A percentile compares a stretch with the other conserved stretches of the same genome.
phyloP scores from a whole-genome alignment of 2,113 vertebrate genomes.

The Erinaceus europaeus region DNA sequence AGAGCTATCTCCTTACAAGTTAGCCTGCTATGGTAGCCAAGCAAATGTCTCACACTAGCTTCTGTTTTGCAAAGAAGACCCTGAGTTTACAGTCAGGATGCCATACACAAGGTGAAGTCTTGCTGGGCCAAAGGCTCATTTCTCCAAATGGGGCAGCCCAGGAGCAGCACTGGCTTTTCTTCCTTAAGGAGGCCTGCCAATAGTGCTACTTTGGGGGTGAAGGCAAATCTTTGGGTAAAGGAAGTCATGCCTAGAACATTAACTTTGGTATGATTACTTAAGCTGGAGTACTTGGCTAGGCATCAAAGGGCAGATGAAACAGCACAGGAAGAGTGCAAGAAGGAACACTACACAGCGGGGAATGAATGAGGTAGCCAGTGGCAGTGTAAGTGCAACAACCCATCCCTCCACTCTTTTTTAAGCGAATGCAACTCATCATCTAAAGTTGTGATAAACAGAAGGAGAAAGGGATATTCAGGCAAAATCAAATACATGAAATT shows the following conservation, averaged over 20 bases:
- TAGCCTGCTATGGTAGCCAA: not conserved
- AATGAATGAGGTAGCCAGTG: not conserved
- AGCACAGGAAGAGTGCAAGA: not conserved
- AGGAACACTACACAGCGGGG: not conserved
- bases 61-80: not conserved
- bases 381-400: rapidly evolving
- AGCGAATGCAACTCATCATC: not conserved
- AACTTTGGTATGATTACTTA: not conserved
- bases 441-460: not conserved
- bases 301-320: not conserved
- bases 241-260: not conserved
- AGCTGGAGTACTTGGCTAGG: not conserved
- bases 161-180: not conserved
- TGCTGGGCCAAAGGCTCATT: not conserved
- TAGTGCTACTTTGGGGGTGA: not conserved
- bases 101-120: not conserved
- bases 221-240: not conserved
- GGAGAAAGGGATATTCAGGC: not conserved
- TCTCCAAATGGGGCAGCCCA: not conserved
- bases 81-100: not conserved
- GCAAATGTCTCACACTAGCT: not conserved
- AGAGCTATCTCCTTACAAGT: not conserved
- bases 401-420: not conserved
- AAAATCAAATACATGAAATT: not conserved
- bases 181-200: not conserved